Conservation (phyloP, 2,113 vertebrate species). For the Zosterops pallidus region DNA sequence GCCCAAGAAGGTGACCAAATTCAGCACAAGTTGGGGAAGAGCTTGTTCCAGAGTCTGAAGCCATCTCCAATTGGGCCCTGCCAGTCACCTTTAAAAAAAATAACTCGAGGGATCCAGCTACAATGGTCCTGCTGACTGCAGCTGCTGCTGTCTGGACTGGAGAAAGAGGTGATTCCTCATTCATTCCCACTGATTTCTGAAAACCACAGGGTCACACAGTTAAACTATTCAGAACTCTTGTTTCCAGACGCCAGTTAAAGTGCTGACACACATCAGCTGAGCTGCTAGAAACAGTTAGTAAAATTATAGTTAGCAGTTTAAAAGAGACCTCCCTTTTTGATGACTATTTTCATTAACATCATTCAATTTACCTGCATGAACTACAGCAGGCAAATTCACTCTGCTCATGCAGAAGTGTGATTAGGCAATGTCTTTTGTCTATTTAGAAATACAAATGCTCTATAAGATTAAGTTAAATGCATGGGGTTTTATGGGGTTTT, state of each 20-base stretch:
- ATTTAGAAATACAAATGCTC: not conserved
- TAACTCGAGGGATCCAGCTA: not conserved
- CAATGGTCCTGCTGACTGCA: not conserved
- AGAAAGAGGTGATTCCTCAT: not conserved
- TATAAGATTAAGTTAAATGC: not conserved
- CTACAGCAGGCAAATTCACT: not conserved
- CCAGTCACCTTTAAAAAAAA: slow-evolving; percentile 7
- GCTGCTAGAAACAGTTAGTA: not conserved
- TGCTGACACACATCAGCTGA: not conserved
- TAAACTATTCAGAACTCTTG: not conserved
- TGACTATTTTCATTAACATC: not conserved
- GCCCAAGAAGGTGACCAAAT: not conserved
- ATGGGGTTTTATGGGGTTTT: not conserved
- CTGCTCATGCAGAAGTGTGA: not conserved
- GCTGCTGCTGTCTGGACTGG: not conserved
- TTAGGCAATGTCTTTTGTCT: not conserved
- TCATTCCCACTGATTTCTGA: not conserved
- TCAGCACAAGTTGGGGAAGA: not conserved
- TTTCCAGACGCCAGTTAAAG: not conserved
- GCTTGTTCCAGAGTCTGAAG: not conserved
- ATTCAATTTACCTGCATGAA: not conserved
- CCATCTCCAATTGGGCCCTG: not conserved
- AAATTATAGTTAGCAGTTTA: not conserved
- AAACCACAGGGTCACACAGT: not conserved
- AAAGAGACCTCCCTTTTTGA: not conserved